Percentiles rank a stretch among this genome's conserved stretches.
These are phyloP conservation scores for Pitangus sulphuratus DNA, from an alignment of 2,797 vertebrate genomes.

Conservation along the genomic window DNA sequence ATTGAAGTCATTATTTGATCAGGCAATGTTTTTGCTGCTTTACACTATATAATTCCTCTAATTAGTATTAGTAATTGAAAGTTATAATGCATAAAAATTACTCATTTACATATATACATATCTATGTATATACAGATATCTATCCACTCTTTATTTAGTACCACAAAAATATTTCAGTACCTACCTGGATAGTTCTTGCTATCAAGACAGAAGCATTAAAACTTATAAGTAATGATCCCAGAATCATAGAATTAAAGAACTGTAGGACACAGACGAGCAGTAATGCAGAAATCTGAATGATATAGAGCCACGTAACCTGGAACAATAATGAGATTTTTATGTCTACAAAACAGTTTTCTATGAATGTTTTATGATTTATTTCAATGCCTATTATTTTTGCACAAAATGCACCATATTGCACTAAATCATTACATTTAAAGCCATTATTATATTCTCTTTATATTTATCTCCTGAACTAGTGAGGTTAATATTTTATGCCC, in stretches of 20 bases:
- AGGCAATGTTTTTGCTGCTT: neutral
- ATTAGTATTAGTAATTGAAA: constrained; percentile 7
- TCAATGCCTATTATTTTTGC: neutral
- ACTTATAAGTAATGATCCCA: constrained; percentile 92
- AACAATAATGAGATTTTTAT: constrained; percentile 23
- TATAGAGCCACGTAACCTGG: constrained; percentile 86
- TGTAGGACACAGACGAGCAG: constrained; percentile 92
- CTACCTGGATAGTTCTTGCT: constrained; percentile 89
- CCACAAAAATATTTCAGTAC: neutral
- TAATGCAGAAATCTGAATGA: constrained; percentile 85
- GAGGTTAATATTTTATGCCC: neutral
- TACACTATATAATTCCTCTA: neutral
- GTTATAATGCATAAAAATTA: neutral
- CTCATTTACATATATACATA: neutral
- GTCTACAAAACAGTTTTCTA: neutral
- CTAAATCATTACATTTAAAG: neutral
- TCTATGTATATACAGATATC: neutral
- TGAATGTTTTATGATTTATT: neutral
- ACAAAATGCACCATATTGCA: neutral
- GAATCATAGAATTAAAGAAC: constrained; percentile 96
- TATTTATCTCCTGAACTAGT: neutral
- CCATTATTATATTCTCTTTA: neutral
- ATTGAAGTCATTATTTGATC: constrained; percentile 26
- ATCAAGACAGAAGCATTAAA: constrained; percentile 89
- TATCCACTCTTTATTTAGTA: neutral